Base-by-base conservation (phyloP, 2,888 invertebrate species). In the Amiota minor region DNA sequence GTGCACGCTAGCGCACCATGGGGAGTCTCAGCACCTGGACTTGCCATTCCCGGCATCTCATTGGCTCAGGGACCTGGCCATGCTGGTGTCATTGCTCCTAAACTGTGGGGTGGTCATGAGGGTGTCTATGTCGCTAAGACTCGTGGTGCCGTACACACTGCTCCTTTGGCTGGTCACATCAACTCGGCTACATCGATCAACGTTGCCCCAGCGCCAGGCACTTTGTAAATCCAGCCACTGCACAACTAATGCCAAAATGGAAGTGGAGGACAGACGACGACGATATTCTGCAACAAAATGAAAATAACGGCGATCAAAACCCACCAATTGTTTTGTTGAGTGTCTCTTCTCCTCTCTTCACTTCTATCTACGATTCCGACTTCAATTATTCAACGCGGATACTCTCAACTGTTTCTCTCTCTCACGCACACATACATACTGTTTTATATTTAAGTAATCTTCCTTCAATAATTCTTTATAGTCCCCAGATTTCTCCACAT, bases 121-220 rank as follows among this genome's bases (percentile, higher is more conserved):
- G 89, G 89, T 74, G 86, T 85, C 65, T 89, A 89, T 76, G 87
- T 89, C 8, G 89, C 89, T 74, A 86, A 89, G 80, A 89, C 89
- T 49, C 89, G 89, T 80, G 89, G 89, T 75, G 89, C 89, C 74
- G 84, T 89, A 56, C 89, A 89, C 74, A 86, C 88, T 61, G 89
- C 89, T 68, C 89, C 89, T 70, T 81, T 89, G 65, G 86, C 89
- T 71, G 89, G 89, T 74, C 89, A 89, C 78, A 82, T 87, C 74
- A 85, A 86, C 75, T 89, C 89, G 0, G 89, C 88, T 74, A 87
- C 89, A 74, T 86, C 89, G 6, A 78, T 89, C 71, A 89, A 89
- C 74, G 83, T 89, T 74, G 88, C 88, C 62, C 85, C 89, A 72
- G 89, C 89, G 74, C 89, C 89, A 70, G 89, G 89, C 65, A 89